Evolutionary conservation across 2,113 vertebrate genomes (phyloP), one percentile per base, ranked within the genome.

Genomic region (Zosterops pallidus): DNA sequence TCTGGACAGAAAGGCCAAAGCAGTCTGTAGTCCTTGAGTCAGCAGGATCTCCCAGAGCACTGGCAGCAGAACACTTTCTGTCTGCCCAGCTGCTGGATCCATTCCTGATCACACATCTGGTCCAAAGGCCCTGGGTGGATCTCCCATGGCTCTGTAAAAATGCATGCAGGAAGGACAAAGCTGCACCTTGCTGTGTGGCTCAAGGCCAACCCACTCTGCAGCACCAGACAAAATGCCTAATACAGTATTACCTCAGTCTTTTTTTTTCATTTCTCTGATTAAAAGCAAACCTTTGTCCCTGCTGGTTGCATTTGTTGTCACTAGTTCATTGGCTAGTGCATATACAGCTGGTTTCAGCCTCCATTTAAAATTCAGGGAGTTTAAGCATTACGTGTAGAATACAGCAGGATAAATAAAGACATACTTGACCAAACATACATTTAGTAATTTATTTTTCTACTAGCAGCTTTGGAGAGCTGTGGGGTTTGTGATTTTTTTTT

Each of bases 371-470:
- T 62, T 39, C 50, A 77, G 50, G 16, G 31, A 63, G 77, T 75
- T 96, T 86, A 91, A 92, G 77, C 56, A 83, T 85, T 78, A 56
- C 4, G 7, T 50, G 76, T 75, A 56, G 75, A 67, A 90, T 75
- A 62, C 64, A 89, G 85, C 60, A 86, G 82, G 82, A 94, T 97
- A 96, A 96, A 95, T 92, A 91, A 94, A 91, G 81, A 92, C 2
- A 26, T 94, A 90, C 65, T 88, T 94, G 94, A 86, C 75, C 62
- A 97, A 95, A 86, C 67, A 83, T 63, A 82, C 37, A 50, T 86
- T 92, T 87, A 94, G 91, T 90, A 33, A 89, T 95, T 95, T 92
- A 85, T 96, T 97, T 96, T 91, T 80, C 92, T 85, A 91, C 85
- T 67, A 95, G 91, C 53, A 84, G 39, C 87, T 94, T 94, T 64